phyloP scores from a whole-genome alignment of 2,797 vertebrate genomes.

The Crossoptilon crossoptilon region DNA sequence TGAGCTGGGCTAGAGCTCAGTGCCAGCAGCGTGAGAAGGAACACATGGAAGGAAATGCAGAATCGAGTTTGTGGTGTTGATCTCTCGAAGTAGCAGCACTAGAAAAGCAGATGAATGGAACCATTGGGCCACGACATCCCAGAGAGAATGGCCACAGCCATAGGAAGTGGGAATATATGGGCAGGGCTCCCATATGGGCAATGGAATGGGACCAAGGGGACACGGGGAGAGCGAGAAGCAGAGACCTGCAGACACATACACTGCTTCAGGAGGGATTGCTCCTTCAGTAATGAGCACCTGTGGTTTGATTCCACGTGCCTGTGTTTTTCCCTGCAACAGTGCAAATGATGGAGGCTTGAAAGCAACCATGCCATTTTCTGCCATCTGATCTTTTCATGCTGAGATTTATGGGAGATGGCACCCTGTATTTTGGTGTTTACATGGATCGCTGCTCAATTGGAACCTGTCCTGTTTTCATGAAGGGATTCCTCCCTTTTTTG shows the following conservation, averaged over 20 bases:
- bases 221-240: neutral
- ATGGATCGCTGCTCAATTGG: conserved; percentile 41
- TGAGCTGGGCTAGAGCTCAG: neutral
- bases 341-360: neutral
- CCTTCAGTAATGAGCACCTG: neutral
- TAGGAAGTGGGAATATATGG: neutral
- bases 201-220: neutral
- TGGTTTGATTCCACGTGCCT: neutral
- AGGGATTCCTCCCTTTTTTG: conserved; percentile 44
- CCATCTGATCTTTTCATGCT: conserved; percentile 47
- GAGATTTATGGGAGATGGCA: conserved; percentile 8
- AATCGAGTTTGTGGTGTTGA: neutral
- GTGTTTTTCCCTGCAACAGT: neutral
- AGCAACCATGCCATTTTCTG: neutral
- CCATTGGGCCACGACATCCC: neutral
- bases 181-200: neutral
- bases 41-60: neutral
- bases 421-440: conserved; percentile 56
- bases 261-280: neutral
- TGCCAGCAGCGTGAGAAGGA: neutral
- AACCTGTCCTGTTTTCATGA: neutral
- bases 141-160: neutral
- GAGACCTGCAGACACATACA: neutral
- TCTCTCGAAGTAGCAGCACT: neutral
- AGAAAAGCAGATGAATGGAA: neutral